These are phyloP conservation scores for Babyrousa celebensis DNA, from an alignment of 2,797 vertebrate genomes.

Conservation along the genomic window DNA sequence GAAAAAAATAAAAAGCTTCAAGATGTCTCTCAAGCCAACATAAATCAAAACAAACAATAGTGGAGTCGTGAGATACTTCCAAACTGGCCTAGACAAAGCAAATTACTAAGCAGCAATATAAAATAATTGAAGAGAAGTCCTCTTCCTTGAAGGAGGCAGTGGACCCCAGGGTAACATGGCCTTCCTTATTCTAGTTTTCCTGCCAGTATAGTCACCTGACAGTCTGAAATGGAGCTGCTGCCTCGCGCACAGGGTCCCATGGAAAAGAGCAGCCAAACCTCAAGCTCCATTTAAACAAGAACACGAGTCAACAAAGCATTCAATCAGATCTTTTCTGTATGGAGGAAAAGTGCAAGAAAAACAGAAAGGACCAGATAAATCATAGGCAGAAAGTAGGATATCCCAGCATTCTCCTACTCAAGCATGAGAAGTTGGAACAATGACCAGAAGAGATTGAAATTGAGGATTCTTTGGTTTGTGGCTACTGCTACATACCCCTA, in stretches of 20 bases:
- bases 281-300: slow-evolving; percentile 67
- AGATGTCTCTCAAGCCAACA: slow-evolving; percentile 76
- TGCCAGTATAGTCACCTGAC: neutral
- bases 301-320: slow-evolving; percentile 32
- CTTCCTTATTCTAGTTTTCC: neutral
- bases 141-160: neutral
- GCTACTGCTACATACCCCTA: slow-evolving; percentile 20
- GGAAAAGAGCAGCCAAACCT: slow-evolving; percentile 55
- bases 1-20: slow-evolving; percentile 78
- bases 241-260: neutral
- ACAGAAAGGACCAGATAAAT: slow-evolving; percentile 38
- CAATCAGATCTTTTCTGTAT: slow-evolving; percentile 59
- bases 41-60: slow-evolving; percentile 86
- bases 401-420: neutral
- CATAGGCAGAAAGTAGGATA: neutral
- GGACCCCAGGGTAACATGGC: neutral
- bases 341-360: slow-evolving; percentile 70
- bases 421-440: slow-evolving; percentile 3
- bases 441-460: slow-evolving; percentile 26
- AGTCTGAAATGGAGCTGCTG: neutral
- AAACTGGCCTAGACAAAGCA: slow-evolving; percentile 75
- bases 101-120: slow-evolving; percentile 12
- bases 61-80: slow-evolving; percentile 78
- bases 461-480: slow-evolving; percentile 55
- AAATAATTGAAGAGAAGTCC: neutral